Percentiles rank a stretch among this genome's conserved stretches.
Evolutionary conservation across 2,888 invertebrate species (phyloP).

Genomic region (Tachystola acroxantha): DNA sequence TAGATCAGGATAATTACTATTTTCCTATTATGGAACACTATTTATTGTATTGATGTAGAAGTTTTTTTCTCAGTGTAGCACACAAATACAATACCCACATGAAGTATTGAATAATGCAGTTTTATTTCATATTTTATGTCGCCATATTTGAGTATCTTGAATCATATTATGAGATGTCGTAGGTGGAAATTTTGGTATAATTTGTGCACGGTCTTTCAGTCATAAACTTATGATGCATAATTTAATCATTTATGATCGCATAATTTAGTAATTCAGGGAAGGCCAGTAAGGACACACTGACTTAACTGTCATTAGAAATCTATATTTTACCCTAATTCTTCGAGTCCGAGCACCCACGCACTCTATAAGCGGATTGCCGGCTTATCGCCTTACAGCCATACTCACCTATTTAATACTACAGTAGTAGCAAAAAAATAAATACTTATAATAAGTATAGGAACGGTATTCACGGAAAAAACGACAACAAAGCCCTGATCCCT

Average conservation of each 20-base stretch:
- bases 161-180: not conserved
- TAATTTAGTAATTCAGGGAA: conserved; percentile 11
- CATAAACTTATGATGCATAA: too few relatives aligned
- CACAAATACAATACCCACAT: conserved; percentile 10
- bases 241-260: conserved; percentile 3
- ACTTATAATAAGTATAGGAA: conserved; percentile 42
- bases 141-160: not conserved
- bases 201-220: not conserved
- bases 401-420: conserved; percentile 66
- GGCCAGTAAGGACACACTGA: conserved; percentile 16
- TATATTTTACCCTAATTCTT: conserved; percentile 68
- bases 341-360: conserved; percentile 48
- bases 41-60: too few relatives aligned
- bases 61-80: too few relatives aligned
- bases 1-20: too few relatives aligned
- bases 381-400: conserved; percentile 63
- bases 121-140: not conserved
- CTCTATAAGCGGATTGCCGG: conserved; percentile 72
- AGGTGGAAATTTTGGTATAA: not conserved
- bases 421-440: conserved; percentile 61
- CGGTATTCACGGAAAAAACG: conserved; percentile 49
- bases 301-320: conserved; percentile 51
- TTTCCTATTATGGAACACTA: too few relatives aligned
- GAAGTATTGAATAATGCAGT: conserved; percentile 10
- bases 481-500: conserved; percentile 65